These are phyloP conservation scores for Leptonema lineaticorne DNA, from an alignment of 1,140 invertebrate genomes.

Conservation along the genomic window DNA sequence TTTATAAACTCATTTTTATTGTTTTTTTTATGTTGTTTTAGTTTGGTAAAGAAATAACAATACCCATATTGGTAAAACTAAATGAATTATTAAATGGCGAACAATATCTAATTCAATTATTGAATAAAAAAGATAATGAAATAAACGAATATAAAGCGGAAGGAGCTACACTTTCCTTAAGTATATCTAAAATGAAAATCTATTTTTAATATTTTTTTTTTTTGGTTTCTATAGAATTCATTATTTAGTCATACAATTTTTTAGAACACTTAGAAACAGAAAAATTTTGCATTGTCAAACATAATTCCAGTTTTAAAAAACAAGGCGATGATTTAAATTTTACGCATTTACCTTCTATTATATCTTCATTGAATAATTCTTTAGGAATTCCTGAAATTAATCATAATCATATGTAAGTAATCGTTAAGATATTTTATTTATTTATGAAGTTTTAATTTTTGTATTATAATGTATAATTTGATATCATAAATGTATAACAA, in stretches of 20 bases:
- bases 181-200: conserved; percentile 26
- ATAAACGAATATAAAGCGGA: conserved; percentile 38
- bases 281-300: conserved; percentile 22
- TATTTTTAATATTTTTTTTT: background rate
- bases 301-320: background rate
- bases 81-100: conserved; percentile 31
- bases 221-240: conserved; percentile 5
- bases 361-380: background rate
- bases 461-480: no score
- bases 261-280: conserved; percentile 36
- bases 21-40: conserved; percentile 6
- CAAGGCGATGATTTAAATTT: background rate
- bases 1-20: background rate
- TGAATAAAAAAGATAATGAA: conserved; percentile 39
- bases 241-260: conserved; percentile 17
- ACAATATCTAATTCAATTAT: conserved; percentile 18
- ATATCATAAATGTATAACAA: no score
- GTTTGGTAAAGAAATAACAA: conserved; percentile 36
- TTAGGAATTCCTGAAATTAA: background rate
- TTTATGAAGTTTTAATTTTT: no score
- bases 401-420: background rate
- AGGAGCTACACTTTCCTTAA: conserved; percentile 32
- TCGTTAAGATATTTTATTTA: no score
- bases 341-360: background rate
- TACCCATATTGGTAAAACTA: conserved; percentile 28